A percentile compares a stretch with the other conserved stretches of the same genome.
These are phyloP conservation scores for Oreohelix idahoensis DNA, from an alignment of 1,140 invertebrate species.

Conservation along the genomic window DNA sequence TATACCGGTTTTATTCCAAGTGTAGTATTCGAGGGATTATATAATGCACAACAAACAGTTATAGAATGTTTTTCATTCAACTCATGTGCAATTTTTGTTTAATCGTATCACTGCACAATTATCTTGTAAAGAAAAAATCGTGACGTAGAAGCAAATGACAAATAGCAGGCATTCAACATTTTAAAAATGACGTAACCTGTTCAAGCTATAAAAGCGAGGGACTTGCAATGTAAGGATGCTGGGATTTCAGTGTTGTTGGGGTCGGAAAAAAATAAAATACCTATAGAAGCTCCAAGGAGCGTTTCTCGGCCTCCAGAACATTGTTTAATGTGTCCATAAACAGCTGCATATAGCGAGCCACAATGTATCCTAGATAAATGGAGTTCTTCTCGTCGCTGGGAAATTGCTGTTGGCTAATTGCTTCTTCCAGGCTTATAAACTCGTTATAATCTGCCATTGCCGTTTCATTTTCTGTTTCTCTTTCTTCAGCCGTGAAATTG, in stretches of 20 bases:
- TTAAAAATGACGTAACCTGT: no score
- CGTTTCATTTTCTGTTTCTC: background rate
- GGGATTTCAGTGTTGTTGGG: background rate
- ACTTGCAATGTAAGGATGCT: background rate
- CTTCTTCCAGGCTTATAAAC: background rate
- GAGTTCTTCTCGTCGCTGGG: background rate
- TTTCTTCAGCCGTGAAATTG: background rate
- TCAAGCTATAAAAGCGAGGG: no score
- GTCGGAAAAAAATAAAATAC: background rate
- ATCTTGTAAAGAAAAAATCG: no score
- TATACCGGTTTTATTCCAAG: no score
- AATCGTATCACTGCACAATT: no score
- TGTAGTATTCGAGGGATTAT: no score
- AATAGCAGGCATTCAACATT: no score
- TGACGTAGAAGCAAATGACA: no score
- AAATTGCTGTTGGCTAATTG: background rate
- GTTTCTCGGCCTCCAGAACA: background rate
- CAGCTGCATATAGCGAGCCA: background rate
- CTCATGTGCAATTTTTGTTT: no score
- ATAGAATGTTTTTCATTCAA: no score
- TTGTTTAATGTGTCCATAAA: background rate
- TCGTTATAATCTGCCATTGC: background rate
- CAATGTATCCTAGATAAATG: background rate
- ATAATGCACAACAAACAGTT: no score
- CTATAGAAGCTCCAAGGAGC: background rate